phyloP scores from a whole-genome alignment of 2,888 invertebrate genomes.

The Orgyia antiqua region DNA sequence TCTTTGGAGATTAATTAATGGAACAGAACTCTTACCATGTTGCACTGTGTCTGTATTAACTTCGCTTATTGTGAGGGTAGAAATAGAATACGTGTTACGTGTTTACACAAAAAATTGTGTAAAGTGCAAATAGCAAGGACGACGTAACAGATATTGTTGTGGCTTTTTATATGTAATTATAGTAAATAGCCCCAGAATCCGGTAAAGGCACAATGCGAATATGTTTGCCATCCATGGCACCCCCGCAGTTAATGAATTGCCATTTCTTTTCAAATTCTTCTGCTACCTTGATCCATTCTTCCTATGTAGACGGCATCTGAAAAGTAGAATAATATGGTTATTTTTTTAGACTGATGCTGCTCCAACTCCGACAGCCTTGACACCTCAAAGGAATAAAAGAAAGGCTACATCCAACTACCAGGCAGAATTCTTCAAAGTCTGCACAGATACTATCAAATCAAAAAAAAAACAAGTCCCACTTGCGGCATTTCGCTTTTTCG shows the following conservation, averaged over 20 bases:
- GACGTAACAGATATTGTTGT: constrained; percentile 1
- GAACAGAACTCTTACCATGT: no score
- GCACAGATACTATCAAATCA: constrained; percentile 6
- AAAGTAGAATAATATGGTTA: constrained; percentile 1
- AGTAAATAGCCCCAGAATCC: constrained; percentile 21
- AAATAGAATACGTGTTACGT: no score
- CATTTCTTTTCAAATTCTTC: constrained; percentile 8
- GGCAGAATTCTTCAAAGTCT: constrained; percentile 5
- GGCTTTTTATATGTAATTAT: constrained; percentile 25
- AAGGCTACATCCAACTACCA: constrained; percentile 3
- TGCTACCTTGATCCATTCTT: constrained; percentile 5
- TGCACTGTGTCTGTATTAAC: no score
- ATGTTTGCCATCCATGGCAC: constrained; percentile 29
- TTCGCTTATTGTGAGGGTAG: no score
- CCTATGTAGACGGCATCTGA: constrained; percentile 4
- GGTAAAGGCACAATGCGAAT: constrained; percentile 22
- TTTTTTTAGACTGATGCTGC: constrained; percentile 4
- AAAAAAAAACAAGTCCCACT: constrained; percentile 10
- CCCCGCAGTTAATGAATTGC: constrained; percentile 20
- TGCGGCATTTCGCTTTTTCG: no score
- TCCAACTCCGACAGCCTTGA: neutral
- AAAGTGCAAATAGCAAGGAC: constrained; percentile 1
- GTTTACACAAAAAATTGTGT: no score
- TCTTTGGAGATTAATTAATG: no score
- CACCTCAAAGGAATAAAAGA: constrained; percentile 3